These are phyloP conservation scores for Megalops atlanticus DNA, from an alignment of 2,113 vertebrate species.

Conservation along the genomic window DNA sequence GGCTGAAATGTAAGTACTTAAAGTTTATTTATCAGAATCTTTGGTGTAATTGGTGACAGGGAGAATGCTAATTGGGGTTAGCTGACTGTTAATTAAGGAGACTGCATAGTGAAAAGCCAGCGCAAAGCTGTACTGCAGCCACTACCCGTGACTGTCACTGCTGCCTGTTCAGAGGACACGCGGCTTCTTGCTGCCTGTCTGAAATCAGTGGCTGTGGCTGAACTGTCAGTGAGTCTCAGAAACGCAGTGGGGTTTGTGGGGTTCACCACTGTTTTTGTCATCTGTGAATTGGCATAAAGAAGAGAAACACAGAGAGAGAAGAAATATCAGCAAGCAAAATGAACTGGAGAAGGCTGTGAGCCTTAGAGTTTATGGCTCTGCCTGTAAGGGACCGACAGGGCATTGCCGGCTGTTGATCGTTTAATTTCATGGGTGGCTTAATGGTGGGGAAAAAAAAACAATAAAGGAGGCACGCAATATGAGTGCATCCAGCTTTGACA, in stretches of 20 bases:
- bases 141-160: too few species aligned
- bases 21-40: background rate
- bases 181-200: background rate
- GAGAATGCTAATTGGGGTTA: background rate
- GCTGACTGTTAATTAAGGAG: background rate
- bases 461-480: background rate
- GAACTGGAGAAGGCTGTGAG: background rate
- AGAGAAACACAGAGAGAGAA: background rate
- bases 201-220: background rate
- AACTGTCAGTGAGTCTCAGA: too few species aligned
- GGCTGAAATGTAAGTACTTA: background rate
- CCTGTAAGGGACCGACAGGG: background rate
- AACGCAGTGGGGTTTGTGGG: background rate
- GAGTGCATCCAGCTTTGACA: background rate
- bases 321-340: background rate
- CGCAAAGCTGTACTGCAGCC: background rate
- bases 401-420: background rate
- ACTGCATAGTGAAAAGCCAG: background rate
- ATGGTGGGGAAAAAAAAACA: background rate
- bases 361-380: background rate
- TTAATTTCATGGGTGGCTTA: constrained; percentile 4
- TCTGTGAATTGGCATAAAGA: background rate
- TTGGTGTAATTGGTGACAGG: background rate
- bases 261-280: background rate
- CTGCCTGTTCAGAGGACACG: background rate